Evolutionary conservation across 2,888 invertebrate species (phyloP).

Genomic region (Pyrochroa serraticornis): DNA sequence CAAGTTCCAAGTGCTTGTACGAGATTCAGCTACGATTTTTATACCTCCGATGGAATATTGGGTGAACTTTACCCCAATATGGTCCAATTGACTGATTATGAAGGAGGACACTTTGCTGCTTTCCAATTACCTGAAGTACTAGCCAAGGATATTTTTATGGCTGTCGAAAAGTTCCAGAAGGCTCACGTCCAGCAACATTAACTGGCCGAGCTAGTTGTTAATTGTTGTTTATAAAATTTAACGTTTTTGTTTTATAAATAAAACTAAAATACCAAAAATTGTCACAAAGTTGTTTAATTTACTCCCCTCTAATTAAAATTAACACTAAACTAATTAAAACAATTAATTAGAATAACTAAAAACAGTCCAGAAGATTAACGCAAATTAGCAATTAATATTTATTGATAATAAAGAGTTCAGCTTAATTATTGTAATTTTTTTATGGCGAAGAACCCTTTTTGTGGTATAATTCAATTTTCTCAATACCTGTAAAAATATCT

Average conservation of each 20-base stretch:
- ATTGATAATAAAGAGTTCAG: neutral
- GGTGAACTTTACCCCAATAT: conserved; percentile 68
- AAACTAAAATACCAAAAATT: neutral
- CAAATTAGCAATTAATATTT: neutral
- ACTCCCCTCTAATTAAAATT: no score
- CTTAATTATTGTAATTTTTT: no score
- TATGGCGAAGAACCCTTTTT: neutral
- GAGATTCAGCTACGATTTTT: conserved; percentile 72
- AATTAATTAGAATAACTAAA: no score
- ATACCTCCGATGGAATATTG: conserved; percentile 65
- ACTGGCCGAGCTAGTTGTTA: neutral
- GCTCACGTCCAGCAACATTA: conserved; percentile 6
- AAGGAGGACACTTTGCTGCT: conserved; percentile 83
- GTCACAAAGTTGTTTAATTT: neutral
- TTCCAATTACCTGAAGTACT: conserved; percentile 75
- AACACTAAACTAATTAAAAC: no score
- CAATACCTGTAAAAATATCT: conserved; percentile 41
- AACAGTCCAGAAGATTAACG: no score
- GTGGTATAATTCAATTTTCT: conserved; percentile 20
- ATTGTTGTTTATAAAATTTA: neutral
- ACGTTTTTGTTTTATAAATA: neutral
- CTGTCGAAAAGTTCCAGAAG: conserved; percentile 61
- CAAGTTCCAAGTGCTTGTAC: conserved; percentile 76
- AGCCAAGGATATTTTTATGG: conserved; percentile 70
- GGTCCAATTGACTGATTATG: conserved; percentile 68